Evolutionary conservation across 2,888 invertebrate species (phyloP).

Genomic region (Endotricha flammealis): DNA sequence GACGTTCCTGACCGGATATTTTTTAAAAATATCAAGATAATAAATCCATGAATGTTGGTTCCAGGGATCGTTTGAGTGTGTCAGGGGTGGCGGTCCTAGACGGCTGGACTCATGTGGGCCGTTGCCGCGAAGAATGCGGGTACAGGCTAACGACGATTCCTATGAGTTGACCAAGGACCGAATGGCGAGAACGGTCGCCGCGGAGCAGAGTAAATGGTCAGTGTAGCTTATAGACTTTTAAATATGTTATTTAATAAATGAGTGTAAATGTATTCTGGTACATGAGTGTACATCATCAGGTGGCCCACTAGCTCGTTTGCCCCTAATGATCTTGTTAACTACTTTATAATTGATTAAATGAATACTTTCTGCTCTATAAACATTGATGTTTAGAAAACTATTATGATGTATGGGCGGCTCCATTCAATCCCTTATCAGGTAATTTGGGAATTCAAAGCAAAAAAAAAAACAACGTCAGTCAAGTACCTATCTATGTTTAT

Average conservation of each 20-base stretch:
- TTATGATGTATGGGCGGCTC: no score
- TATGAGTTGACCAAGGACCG: conserved; percentile 94
- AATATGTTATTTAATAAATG: no score
- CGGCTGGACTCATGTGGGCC: conserved; percentile 90
- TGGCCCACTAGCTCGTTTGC: no score
- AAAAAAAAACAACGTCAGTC: neutral
- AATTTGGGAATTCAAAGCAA: neutral
- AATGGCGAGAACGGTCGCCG: conserved; percentile 94
- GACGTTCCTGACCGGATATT: no score
- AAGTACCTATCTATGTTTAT: neutral
- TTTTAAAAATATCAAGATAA: no score
- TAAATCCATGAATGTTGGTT: conserved; percentile 24
- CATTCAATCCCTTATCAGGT: no score
- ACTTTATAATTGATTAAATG: no score
- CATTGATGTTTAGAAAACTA: no score
- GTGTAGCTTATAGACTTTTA: conserved; percentile 6
- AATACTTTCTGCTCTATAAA: no score
- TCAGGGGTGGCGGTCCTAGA: conserved; percentile 77
- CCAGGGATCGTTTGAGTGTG: conserved; percentile 96
- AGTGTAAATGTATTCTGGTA: no score
- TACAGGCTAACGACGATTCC: conserved; percentile 96
- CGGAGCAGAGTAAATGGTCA: conserved; percentile 95
- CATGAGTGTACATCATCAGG: no score
- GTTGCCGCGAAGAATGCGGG: conserved; percentile 91
- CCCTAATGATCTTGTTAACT: no score